phyloP scores from a whole-genome alignment of 2,888 invertebrate species.

The Melipona beecheii region DNA sequence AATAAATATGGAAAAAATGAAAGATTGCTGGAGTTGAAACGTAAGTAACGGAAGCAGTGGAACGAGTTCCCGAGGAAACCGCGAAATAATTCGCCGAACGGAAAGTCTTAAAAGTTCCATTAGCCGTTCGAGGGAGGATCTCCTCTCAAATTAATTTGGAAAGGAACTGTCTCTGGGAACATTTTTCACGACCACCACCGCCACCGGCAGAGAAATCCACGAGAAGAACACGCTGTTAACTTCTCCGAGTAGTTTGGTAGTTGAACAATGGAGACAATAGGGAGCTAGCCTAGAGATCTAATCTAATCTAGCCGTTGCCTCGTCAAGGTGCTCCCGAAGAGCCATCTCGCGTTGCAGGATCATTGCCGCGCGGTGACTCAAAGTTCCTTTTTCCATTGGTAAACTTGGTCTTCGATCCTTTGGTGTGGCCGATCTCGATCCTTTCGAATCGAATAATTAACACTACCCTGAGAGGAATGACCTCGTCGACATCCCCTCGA shows the following conservation, averaged over 20 bases:
- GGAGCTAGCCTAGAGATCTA: constrained; percentile 9
- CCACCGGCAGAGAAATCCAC: background rate
- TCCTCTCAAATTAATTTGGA: too few relatives aligned
- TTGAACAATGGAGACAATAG: constrained; percentile 3
- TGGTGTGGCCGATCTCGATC: background rate
- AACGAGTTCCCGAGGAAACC: too few relatives aligned
- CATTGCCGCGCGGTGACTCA: constrained; percentile 13
- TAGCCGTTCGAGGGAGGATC: too few relatives aligned
- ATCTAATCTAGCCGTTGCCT: constrained; percentile 43
- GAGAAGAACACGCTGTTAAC: background rate
- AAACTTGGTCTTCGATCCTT: background rate
- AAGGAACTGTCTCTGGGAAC: too few relatives aligned
- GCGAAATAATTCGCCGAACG: too few relatives aligned
- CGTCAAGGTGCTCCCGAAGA: constrained; percentile 8
- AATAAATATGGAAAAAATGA: too few relatives aligned
- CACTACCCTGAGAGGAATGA: background rate
- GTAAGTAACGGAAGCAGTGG: too few relatives aligned
- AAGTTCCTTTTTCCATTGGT: background rate
- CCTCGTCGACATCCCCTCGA: background rate
- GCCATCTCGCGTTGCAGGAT: constrained; percentile 1
- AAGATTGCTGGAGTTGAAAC: too few relatives aligned
- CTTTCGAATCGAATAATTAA: background rate
- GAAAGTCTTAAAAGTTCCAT: too few relatives aligned
- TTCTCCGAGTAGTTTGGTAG: constrained; percentile 12
- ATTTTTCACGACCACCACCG: too few relatives aligned